A percentile compares a stretch with the other conserved stretches of the same genome.
phyloP scores from a whole-genome alignment of 2,797 vertebrate species.

The Phalloptychus januarius region DNA sequence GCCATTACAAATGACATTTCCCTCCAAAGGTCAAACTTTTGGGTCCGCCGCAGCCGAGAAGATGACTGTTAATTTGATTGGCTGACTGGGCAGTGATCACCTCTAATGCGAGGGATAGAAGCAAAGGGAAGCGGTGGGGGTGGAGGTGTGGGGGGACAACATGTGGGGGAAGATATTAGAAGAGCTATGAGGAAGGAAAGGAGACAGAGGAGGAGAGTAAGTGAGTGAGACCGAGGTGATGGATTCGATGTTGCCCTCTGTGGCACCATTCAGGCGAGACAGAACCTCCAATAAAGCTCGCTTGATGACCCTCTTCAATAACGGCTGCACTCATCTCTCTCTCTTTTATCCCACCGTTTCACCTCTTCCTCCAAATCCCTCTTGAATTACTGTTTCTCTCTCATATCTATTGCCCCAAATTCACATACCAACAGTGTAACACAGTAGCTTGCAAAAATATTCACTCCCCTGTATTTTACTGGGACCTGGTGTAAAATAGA shows the following conservation, averaged over 20 bases:
- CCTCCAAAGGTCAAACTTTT: conserved; percentile 77
- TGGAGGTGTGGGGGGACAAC: conserved; percentile 3
- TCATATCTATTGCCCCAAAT: conserved; percentile 44
- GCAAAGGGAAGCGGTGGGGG: conserved; percentile 16
- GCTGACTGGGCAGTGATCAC: conserved; percentile 72
- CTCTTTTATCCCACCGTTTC: conserved; percentile 58
- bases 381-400: conserved; percentile 50
- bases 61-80: conserved; percentile 78
- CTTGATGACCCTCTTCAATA: conserved; percentile 79
- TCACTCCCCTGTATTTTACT: neutral
- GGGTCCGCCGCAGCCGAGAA: conserved; percentile 53
- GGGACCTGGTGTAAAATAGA: neutral
- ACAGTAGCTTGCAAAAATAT: conserved; percentile 3
- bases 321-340: conserved; percentile 70
- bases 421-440: conserved; percentile 59
- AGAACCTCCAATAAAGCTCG: conserved; percentile 78
- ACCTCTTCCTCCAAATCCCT: conserved; percentile 60
- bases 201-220: conserved; percentile 63
- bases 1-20: conserved; percentile 82
- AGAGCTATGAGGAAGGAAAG: conserved; percentile 54
- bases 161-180: conserved; percentile 48
- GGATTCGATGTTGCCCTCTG: conserved; percentile 78
- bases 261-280: conserved; percentile 80
- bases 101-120: conserved; percentile 46
- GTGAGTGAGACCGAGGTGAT: conserved; percentile 74